Base-by-base conservation (phyloP, 2,113 vertebrate genomes). In the Paedocypris sp. region DNA sequence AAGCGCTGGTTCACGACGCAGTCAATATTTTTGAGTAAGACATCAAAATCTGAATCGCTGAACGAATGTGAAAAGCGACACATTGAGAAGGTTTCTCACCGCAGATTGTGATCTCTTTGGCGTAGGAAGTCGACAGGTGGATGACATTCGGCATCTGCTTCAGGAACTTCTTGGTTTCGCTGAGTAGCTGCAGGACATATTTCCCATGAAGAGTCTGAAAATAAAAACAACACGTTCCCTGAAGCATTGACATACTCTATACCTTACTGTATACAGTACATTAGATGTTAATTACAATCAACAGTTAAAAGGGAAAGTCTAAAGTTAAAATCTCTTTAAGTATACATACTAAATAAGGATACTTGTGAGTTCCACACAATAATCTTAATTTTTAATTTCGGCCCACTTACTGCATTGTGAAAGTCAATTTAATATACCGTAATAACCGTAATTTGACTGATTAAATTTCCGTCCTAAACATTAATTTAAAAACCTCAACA, bases 81-180 rank as follows among this genome's bases (percentile, higher is more conserved):
- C 47, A 77, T 76, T 72, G 39, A n/a, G n/a, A n/a, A n/a, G n/a
- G n/a, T 69, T 71, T 63, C 82, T 23, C 63, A 92, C 90, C 90
- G 64, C 90, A 93, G 49, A 93, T 70, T 4, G 90, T 98, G 74
- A 99, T 84, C 61, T 94, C 90, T 70, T 85, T 92, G 67, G 82
- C 78, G 63, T 88, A 90, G 52, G 85, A 89, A 26, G 91, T 93
- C 1, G 83, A 89, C 73, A 91, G 18, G 20, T 87, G 82, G 49
- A 69, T 81, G 73, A 99, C 84, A 73, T 96, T 98, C 32, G 92
- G 91, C 89, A 91, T 88, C 67, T 90, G 85, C 66, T 86, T 88
- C 46, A 99, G 82, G 58, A 90, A 78, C 54, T 83, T 94, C 77
- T 80, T 92, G 6, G 90, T 89, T 79, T 98, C 90, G 23, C 77